Conservation (phyloP, 2,888 invertebrate species). For the Drosophila suboccidentalis region DNA sequence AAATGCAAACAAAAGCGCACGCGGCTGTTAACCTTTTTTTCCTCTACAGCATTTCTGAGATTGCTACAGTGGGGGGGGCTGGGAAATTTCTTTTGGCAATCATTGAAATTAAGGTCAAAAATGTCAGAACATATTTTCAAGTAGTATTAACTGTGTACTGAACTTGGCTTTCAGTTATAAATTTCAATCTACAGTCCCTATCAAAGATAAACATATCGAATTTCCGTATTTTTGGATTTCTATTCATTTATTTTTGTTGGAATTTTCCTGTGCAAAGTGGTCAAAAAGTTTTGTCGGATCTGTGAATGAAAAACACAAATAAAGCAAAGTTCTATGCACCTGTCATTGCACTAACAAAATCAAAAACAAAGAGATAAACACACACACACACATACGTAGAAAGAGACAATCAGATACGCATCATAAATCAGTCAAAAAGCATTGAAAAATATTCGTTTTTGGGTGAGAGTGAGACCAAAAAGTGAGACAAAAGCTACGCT, state of each 20-base stretch:
- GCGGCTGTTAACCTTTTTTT: conserved; percentile 71
- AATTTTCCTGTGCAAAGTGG: conserved; percentile 10
- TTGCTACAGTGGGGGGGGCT: conserved; percentile 5
- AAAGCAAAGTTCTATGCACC: conserved; percentile 57
- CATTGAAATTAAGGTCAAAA: conserved; percentile 53
- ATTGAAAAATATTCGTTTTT: conserved; percentile 57
- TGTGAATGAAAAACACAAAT: conserved; percentile 16
- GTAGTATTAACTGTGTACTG: neutral
- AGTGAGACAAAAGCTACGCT: conserved; percentile 49
- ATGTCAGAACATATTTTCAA: neutral
- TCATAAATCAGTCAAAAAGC: conserved; percentile 76
- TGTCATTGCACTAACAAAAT: conserved; percentile 47
- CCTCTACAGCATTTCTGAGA: conserved; percentile 21
- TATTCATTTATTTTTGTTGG: conserved; percentile 37
- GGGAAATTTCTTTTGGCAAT: conserved; percentile 26
- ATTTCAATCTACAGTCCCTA: conserved; percentile 1
- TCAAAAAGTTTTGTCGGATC: conserved; percentile 26
- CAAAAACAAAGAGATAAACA: conserved; percentile 29
- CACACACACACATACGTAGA: conserved; percentile 12
- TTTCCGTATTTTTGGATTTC: conserved; percentile 16
- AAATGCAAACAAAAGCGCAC: conserved; percentile 77
- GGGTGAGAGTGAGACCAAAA: conserved; percentile 18
- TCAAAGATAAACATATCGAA: conserved; percentile 15
- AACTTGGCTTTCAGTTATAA: neutral
- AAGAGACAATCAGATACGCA: conserved; percentile 23